Conservation (phyloP, 2,888 invertebrate genomes). For the Adelphocoris suturalis region DNA sequence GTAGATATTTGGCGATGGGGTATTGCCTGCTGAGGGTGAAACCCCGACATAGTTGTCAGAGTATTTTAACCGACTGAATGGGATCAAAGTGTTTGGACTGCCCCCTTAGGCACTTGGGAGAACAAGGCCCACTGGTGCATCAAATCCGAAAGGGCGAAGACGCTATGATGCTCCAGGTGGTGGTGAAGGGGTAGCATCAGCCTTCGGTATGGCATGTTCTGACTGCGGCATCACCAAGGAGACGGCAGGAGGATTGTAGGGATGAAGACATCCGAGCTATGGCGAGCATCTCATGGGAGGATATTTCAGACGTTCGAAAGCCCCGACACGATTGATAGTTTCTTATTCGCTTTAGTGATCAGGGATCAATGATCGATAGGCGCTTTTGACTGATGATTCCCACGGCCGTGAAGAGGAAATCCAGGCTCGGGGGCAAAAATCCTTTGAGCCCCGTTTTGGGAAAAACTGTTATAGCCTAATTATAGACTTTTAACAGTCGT, state of each 20-base stretch:
- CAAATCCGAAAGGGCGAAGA: background rate
- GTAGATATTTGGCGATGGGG: background rate
- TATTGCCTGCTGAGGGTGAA: background rate
- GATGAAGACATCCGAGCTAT: conserved; percentile 6
- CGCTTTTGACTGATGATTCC: too few species aligned
- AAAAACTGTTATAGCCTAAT: too few species aligned
- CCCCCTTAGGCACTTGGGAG: background rate
- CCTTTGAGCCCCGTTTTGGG: too few species aligned
- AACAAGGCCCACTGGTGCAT: conserved; percentile 23
- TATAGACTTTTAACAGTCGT: too few species aligned
- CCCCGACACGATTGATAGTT: too few species aligned
- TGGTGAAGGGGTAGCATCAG: background rate
- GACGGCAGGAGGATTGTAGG: background rate
- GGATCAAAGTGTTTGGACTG: background rate
- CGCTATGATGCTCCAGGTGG: background rate
- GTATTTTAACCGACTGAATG: conserved; percentile 6
- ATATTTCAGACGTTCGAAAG: background rate
- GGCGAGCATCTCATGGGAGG: background rate
- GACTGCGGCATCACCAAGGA: background rate
- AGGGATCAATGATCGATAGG: too few species aligned
- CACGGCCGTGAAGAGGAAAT: too few species aligned
- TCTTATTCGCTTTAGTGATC: too few species aligned
- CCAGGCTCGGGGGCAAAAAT: too few species aligned
- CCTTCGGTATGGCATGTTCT: background rate
- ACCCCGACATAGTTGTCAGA: background rate